phyloP scores from a whole-genome alignment of 2,888 invertebrate species.

The Sinotaia quadrata region DNA sequence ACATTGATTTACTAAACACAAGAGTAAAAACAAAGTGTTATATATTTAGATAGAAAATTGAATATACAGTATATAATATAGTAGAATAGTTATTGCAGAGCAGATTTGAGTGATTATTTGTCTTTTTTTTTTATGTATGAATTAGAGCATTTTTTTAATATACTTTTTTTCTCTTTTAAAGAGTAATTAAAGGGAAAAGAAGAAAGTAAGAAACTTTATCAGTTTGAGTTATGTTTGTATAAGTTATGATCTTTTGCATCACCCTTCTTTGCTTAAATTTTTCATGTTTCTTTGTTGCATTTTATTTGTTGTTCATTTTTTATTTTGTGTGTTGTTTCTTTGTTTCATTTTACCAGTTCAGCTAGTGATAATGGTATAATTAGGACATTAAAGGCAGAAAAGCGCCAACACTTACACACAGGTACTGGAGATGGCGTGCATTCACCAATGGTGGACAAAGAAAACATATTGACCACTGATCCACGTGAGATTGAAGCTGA shows the following conservation, averaged over 20 bases:
- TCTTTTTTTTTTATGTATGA: too few species aligned
- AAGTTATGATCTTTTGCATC: neutral
- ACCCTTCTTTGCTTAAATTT: neutral
- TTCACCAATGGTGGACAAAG: neutral
- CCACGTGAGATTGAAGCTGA: constrained; percentile 60
- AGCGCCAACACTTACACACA: constrained; percentile 29
- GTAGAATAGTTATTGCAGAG: too few species aligned
- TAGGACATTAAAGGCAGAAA: constrained; percentile 55
- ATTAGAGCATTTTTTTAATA: too few species aligned
- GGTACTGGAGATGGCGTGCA: neutral
- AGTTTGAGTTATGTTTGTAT: too few species aligned
- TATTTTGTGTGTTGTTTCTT: neutral
- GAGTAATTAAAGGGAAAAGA: too few species aligned
- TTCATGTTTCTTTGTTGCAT: constrained; percentile 3
- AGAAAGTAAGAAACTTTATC: too few species aligned
- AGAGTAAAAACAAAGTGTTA: too few species aligned
- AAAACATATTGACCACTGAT: constrained; percentile 34
- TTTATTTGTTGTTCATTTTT: neutral
- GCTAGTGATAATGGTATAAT: constrained; percentile 23
- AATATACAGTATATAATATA: too few species aligned
- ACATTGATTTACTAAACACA: too few species aligned
- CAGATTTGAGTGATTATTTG: too few species aligned
- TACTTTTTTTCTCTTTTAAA: too few species aligned
- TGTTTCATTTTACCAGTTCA: constrained; percentile 25
- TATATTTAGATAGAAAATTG: too few species aligned